Evolutionary conservation across 2,888 invertebrate genomes (phyloP), one percentile per base, ranked within the genome.

Genomic region (Torymus tubicola): DNA sequence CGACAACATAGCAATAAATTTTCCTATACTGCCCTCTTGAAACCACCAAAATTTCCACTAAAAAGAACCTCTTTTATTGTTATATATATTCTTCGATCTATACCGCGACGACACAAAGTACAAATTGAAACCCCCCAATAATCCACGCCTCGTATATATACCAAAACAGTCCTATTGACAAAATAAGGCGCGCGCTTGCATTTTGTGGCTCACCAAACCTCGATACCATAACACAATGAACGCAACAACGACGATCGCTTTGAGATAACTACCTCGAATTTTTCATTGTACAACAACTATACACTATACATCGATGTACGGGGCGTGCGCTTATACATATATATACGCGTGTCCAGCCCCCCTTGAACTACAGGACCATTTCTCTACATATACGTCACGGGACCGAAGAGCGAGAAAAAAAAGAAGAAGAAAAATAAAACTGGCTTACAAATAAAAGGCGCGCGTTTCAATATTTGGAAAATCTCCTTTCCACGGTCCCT

Each of bases 261-360:
- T 31, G 57, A 61, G 76, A 80, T 80, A 76, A 76, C 31, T 63
- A 52, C 61, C 72, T 68, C 68, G 73, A 81, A 81, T 81, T 71
- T 31, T 73, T 73, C 55, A 69, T 72, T 60, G 76, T 68, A 5
- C 55, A 24, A 72, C 31, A 31, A 31, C 31, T 31, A 31, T 3
- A 8, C n/a, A n/a, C n/a, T n/a, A n/a, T n/a, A 31, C 3, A 31
- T 3, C 31, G 8, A 31, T 31, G 31, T 8, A 31, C 31, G 31
- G 31, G 31, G 31, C 31, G 42, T 52, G 52, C 68, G 42, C n/a
- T n/a, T n/a, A n/a, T n/a, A n/a, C n/a, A n/a, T n/a, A n/a, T n/a
- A n/a, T n/a, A n/a, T n/a, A n/a, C n/a, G n/a, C 64, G 67, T 55
- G 60, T 50, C 21, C 11, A 52, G 58, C 52, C 42, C 60, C n/a